These are phyloP conservation scores for Sinocyclocheilus grahami DNA, from an alignment of 2,113 vertebrate genomes.

Conservation along the genomic window DNA sequence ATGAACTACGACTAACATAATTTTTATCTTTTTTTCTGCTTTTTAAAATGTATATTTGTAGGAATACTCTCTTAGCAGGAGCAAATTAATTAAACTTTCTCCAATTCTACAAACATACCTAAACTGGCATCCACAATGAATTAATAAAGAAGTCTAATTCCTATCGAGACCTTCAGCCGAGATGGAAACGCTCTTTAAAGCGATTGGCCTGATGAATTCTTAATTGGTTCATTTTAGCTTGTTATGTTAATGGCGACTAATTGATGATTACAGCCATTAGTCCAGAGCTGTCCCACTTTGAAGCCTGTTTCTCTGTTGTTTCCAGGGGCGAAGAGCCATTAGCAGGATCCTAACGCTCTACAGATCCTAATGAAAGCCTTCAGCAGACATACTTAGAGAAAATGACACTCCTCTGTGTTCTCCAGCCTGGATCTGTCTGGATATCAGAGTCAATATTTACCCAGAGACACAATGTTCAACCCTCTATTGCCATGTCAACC, in stretches of 20 bases:
- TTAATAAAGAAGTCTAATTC: neutral
- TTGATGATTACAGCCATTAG: slow-evolving; percentile 56
- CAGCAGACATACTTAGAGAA: slow-evolving; percentile 42
- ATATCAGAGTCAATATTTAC: slow-evolving; percentile 32
- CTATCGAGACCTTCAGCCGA: neutral
- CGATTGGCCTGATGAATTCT: slow-evolving; percentile 18
- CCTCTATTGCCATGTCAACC: slow-evolving; percentile 16
- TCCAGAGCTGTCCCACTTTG: slow-evolving; percentile 11
- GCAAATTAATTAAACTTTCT: neutral
- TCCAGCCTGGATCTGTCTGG: slow-evolving; percentile 23
- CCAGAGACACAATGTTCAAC: slow-evolving; percentile 9
- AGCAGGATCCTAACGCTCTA: slow-evolving; percentile 39
- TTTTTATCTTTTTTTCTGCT: neutral
- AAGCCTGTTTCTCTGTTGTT: slow-evolving; percentile 35
- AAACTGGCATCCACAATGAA: neutral
- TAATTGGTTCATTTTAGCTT: slow-evolving; percentile 32
- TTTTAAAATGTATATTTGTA: neutral
- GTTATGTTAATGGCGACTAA: slow-evolving; percentile 47
- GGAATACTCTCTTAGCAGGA: neutral
- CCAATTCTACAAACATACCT: neutral
- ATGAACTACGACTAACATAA: neutral
- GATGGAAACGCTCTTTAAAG: neutral
- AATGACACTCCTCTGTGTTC: slow-evolving; percentile 46
- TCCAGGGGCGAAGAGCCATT: slow-evolving; percentile 24
- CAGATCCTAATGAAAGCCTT: slow-evolving; percentile 55